Percentiles rank a stretch among this genome's conserved stretches.
Evolutionary conservation across 2,797 vertebrate genomes (phyloP).

Genomic region (Balearica regulorum): DNA sequence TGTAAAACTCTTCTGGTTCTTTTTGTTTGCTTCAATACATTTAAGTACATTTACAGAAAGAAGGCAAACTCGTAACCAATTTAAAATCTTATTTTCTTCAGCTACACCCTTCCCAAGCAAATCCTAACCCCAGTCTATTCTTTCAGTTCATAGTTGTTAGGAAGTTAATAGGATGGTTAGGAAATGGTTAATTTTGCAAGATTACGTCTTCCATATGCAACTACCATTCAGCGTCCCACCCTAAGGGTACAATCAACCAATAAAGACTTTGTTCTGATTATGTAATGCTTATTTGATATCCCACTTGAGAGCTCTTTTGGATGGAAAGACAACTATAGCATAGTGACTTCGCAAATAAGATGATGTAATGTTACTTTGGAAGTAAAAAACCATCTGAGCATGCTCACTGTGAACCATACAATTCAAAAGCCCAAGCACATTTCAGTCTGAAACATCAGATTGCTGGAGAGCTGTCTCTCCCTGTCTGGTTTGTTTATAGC

Average conservation of each 20-base stretch:
- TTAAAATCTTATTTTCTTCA: neutral
- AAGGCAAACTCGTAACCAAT: neutral
- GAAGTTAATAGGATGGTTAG: neutral
- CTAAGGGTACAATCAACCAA: constrained; percentile 31
- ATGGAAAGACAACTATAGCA: constrained; percentile 9
- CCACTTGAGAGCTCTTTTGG: constrained; percentile 31
- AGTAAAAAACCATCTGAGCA: neutral
- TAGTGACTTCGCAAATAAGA: constrained; percentile 29
- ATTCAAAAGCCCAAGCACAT: neutral
- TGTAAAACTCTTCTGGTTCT: neutral
- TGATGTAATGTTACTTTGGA: constrained; percentile 34
- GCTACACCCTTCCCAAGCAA: neutral
- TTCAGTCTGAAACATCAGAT: neutral
- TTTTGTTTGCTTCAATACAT: neutral
- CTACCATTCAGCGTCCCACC: constrained; percentile 23
- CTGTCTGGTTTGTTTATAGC: neutral
- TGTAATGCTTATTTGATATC: constrained; percentile 47
- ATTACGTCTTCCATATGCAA: constrained; percentile 9
- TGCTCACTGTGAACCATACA: neutral
- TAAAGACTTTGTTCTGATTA: constrained; percentile 40
- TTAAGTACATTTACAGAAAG: neutral
- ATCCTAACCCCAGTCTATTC: neutral
- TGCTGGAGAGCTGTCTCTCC: neutral
- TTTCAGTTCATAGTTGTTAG: neutral
- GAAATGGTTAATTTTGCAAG: constrained; percentile 43